These are phyloP conservation scores for Melospiza georgiana DNA, from an alignment of 2,113 vertebrate genomes.

Conservation along the genomic window DNA sequence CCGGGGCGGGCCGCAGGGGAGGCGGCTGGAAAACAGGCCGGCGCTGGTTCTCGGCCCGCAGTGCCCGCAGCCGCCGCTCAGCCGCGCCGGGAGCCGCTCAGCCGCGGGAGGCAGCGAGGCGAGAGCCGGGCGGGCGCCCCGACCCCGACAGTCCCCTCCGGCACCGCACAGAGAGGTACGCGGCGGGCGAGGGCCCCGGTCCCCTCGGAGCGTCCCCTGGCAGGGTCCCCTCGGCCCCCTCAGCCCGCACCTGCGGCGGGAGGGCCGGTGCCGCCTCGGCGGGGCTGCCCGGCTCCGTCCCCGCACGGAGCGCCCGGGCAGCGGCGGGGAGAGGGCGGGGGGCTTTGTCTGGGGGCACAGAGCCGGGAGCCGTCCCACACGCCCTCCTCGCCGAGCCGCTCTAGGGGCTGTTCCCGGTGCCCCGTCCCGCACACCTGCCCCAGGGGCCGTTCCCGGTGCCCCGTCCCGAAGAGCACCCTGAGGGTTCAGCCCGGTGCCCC, in stretches of 20 bases:
- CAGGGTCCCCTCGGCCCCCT: not conserved
- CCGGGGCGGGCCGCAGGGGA: constrained; percentile 45
- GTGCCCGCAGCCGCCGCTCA: constrained; percentile 39
- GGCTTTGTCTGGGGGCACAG: not conserved
- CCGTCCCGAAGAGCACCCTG: fast-evolving
- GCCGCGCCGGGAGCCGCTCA: constrained; percentile 35
- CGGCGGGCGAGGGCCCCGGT: not conserved
- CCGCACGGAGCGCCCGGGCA: not conserved
- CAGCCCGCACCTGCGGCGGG: not conserved
- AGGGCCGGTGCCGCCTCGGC: not conserved
- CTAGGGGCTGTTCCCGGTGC: too few species aligned
- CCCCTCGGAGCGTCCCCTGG: not conserved
- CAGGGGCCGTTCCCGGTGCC: not conserved
- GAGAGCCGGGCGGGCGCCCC: constrained; percentile 14
- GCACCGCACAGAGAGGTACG: constrained; percentile 57
- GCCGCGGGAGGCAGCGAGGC: constrained; percentile 37
- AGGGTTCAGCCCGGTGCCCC: not conserved
- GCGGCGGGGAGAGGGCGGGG: not conserved
- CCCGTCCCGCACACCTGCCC: not conserved
- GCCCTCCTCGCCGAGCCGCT: not conserved
- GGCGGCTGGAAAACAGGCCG: constrained; percentile 62
- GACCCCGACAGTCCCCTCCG: constrained; percentile 19
- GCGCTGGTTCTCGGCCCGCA: constrained; percentile 43
- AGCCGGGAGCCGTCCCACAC: not conserved
- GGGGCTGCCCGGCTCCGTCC: not conserved